phyloP scores from a whole-genome alignment of 2,113 vertebrate species.

The Rhynchomys soricoides region DNA sequence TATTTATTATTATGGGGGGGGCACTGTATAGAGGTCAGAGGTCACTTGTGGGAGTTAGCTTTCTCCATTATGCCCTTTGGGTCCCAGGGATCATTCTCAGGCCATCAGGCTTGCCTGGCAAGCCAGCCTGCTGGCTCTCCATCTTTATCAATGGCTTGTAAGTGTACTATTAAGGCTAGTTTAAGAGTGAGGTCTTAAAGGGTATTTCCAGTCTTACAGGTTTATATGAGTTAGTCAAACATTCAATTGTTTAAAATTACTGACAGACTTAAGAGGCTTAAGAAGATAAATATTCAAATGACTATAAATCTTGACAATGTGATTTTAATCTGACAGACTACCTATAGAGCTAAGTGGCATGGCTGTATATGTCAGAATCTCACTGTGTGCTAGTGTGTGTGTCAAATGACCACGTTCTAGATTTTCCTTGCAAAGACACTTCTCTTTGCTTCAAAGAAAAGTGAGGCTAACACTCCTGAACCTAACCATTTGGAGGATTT shows the following conservation, averaged over 20 bases:
- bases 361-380: background rate
- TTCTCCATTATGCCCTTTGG: background rate
- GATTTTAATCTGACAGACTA: slow-evolving; percentile 76
- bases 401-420: background rate
- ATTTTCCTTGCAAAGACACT: slow-evolving; percentile 67
- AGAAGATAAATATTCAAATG: slow-evolving; percentile 76
- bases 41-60: background rate
- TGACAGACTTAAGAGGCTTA: slow-evolving; percentile 62
- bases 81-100: background rate
- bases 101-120: background rate
- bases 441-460: slow-evolving; percentile 23
- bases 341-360: slow-evolving; percentile 59
- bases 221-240: slow-evolving; percentile 44
- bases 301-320: slow-evolving; percentile 77
- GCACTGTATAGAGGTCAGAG: background rate
- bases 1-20: background rate
- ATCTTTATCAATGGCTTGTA: background rate
- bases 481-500: slow-evolving; percentile 15
- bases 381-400: background rate
- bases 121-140: too few relatives aligned
- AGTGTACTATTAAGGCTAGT: slow-evolving; percentile 7
- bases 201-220: slow-evolving; percentile 37
- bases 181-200: background rate
- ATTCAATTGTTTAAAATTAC: slow-evolving; percentile 71
- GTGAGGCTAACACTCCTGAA: background rate